These are phyloP conservation scores for Mimachlamys varia DNA, from an alignment of 2,888 invertebrate genomes.

Conservation along the genomic window DNA sequence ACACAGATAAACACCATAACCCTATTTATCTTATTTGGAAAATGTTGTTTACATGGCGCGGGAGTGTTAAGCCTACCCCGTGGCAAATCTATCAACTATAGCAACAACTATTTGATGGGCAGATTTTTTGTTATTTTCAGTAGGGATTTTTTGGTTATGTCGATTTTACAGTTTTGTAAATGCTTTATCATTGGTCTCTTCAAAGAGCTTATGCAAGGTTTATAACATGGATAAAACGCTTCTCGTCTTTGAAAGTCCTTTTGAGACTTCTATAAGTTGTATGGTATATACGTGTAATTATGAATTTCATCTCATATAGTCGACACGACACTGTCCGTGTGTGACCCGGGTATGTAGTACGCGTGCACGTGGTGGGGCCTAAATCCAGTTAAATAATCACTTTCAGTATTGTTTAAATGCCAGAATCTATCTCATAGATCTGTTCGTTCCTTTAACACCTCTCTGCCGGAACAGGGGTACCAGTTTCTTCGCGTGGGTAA, in stretches of 20 bases:
- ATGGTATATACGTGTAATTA: too few species aligned
- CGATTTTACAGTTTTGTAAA: not conserved
- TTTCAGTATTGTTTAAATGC: not conserved
- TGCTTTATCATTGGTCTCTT: not conserved
- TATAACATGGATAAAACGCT: too few species aligned
- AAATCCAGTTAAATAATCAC: not conserved
- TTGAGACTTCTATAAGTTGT: too few species aligned
- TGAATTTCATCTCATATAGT: too few species aligned
- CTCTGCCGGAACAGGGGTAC: not conserved
- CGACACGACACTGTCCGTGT: not conserved
- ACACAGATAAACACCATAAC: not conserved
- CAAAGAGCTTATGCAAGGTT: not conserved
- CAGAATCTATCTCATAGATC: not conserved
- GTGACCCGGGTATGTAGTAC: not conserved
- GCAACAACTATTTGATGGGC: not conserved
- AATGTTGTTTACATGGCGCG: not conserved
- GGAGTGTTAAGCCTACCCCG: not conserved
- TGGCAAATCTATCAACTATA: not conserved
- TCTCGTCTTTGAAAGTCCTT: too few species aligned
- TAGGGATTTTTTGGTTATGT: not conserved
- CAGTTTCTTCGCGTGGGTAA: not conserved
- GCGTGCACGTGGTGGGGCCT: not conserved
- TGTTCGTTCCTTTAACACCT: not conserved
- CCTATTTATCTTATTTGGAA: slow-evolving; percentile 8
- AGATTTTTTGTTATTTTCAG: not conserved